Evolutionary conservation across 2,888 invertebrate species (phyloP), one percentile per base, ranked within the genome.

Genomic region (Drosophila ochracea): DNA sequence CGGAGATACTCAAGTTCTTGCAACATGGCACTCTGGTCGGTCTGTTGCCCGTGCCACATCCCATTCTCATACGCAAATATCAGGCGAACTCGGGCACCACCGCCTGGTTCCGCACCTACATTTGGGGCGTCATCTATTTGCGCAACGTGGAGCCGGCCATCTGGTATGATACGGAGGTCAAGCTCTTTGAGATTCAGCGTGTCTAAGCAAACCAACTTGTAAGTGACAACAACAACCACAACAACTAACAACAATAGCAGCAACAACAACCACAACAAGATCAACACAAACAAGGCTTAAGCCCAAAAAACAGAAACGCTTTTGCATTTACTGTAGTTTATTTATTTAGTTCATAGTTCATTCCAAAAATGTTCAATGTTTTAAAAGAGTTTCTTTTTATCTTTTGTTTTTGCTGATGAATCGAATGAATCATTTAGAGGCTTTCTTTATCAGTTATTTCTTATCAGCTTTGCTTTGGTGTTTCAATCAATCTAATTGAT

Each of bases 161-260:
- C 83, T 99, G 99, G 99, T 99, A 99, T 93, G 99, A 99, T 93
- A 99, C 99, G 0, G 98, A 99, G 92, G 99, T 99, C 60, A 99
- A 99, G 93, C 94, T 99, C 77, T 99, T 99, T 94, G 99, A 99
- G 95, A 99, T 99, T 91, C 99, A 99, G 93, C 95, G 98, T 91
- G 97, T 98, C 71, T 98, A 96, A 31, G 5, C 5, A 1, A 58
- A 16, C 67, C 64, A 58, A 67, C 16, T 58, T 64, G 63, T 64
- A 52, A 80, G 68, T 66, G 80, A 62, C 68, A 68, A 39, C 58
- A 68, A 50, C 53, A 61, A 49, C 37, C n/a, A n/a, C n/a, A 60
- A 55, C n/a, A 19, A 53, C 43, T 60, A 63, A 57, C n/a, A 16
- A 54, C 50, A 60, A 21, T 13, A 43, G 49, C 55, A 59, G 39